Conservation (phyloP, 2,888 invertebrate genomes). For the Lottia scabra region DNA sequence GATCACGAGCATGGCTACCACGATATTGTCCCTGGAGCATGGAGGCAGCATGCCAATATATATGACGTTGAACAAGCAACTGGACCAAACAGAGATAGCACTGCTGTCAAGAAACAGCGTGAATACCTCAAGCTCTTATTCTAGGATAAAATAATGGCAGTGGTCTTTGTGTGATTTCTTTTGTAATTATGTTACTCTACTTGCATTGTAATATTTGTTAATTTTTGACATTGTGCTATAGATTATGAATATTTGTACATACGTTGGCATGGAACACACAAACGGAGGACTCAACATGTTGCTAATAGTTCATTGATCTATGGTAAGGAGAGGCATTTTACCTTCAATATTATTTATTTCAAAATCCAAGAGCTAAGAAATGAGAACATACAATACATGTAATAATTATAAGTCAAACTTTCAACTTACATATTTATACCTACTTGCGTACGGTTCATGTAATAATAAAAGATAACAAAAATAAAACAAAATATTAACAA, state of each 20-base stretch:
- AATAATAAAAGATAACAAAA: background rate
- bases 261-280: background rate
- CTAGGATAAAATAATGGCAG: too few relatives aligned
- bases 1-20: conserved; percentile 37
- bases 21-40: conserved; percentile 32
- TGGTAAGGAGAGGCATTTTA: background rate
- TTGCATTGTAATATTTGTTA: too few relatives aligned
- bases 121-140: conserved; percentile 29
- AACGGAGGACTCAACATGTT: background rate
- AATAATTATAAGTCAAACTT: background rate
- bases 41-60: conserved; percentile 30
- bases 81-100: conserved; percentile 30
- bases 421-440: background rate
- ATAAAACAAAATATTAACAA: background rate
- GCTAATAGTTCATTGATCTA: background rate
- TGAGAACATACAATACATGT: background rate
- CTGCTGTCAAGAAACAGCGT: conserved; percentile 28
- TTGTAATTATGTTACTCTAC: too few relatives aligned
- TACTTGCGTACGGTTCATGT: background rate
- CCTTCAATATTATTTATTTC: background rate
- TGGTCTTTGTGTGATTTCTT: too few relatives aligned
- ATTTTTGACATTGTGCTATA: too few relatives aligned
- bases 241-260: background rate
- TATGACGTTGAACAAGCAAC: conserved; percentile 20
- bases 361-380: background rate